phyloP scores from a whole-genome alignment of 2,113 vertebrate genomes.

The Cygnus buccinator region DNA sequence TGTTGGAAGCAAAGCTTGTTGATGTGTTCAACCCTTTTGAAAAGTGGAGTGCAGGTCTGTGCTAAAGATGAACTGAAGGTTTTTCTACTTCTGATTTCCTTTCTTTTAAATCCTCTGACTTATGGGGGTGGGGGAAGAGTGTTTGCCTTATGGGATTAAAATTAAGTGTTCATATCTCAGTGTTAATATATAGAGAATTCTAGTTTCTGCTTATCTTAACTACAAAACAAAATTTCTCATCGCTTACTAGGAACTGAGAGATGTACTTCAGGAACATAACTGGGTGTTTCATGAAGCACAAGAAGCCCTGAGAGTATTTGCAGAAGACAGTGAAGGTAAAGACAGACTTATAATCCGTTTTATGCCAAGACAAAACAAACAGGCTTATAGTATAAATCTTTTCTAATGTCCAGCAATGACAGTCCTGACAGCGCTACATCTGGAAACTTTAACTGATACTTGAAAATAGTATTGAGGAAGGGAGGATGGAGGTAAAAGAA shows the following conservation, averaged over 20 bases:
- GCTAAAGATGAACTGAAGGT: background rate
- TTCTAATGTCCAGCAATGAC: background rate
- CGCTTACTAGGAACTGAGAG: conserved; percentile 85
- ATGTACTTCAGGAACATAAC: conserved; percentile 90
- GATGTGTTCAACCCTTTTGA: background rate
- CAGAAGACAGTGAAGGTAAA: conserved; percentile 80
- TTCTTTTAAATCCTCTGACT: background rate
- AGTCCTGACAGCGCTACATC: background rate
- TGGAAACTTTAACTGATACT: background rate
- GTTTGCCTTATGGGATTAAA: background rate
- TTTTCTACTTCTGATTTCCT: background rate
- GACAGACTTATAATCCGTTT: background rate
- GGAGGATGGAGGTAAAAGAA: background rate
- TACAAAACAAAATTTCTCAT: conserved; percentile 7
- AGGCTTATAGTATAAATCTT: background rate
- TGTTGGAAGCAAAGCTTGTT: background rate
- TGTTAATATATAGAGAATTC: background rate
- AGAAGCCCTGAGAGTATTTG: conserved; percentile 87
- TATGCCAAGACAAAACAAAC: background rate
- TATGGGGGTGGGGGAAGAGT: background rate
- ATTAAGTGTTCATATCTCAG: background rate
- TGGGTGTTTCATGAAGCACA: conserved; percentile 89
- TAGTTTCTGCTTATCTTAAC: background rate
- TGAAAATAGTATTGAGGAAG: background rate
- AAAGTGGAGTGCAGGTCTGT: background rate